Evolutionary conservation across 53 echinoderm and acorn worm species (phyloP).

Genomic region (Holothuria leucospilota): DNA sequence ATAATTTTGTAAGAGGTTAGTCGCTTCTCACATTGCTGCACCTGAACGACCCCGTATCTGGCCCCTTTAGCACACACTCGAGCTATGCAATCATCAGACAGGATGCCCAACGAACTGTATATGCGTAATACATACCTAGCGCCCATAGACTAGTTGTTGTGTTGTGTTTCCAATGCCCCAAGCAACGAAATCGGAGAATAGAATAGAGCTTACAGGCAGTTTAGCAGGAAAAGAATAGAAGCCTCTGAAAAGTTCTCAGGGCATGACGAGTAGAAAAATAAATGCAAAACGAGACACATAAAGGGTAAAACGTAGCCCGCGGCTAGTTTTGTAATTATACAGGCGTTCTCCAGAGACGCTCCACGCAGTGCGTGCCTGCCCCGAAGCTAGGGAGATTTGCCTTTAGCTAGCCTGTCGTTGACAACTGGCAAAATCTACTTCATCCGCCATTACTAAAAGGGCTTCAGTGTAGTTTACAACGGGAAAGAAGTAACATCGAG

Average conservation of each 20-base stretch:
- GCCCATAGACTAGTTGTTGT: conserved; percentile 47
- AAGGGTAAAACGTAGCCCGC: conserved; percentile 58
- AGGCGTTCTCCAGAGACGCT: conserved; percentile 43
- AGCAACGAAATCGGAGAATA: conserved; percentile 51
- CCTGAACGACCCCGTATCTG: conserved; percentile 35
- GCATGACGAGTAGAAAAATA: conserved; percentile 56
- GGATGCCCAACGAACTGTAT: conserved; percentile 14
- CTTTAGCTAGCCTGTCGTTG: conserved; percentile 51
- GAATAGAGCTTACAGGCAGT: conserved; percentile 49
- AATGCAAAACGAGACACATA: conserved; percentile 60
- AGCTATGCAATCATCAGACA: conserved; percentile 29
- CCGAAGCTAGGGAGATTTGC: conserved; percentile 56
- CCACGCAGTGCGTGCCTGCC: conserved; percentile 53
- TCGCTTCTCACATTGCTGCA: conserved; percentile 5
- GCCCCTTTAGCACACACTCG: conserved; percentile 49
- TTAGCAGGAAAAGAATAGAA: conserved; percentile 54
- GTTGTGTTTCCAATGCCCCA: conserved; percentile 41
- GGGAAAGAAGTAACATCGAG: conserved; percentile 23
- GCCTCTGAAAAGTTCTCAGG: conserved; percentile 50
- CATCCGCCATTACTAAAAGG: conserved; percentile 47
- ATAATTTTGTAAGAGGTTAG: conserved; percentile 42
- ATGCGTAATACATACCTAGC: conserved; percentile 29
- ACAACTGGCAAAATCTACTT: conserved; percentile 50
- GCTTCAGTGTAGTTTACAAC: conserved; percentile 30
- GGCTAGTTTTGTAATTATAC: conserved; percentile 57